phyloP scores from a whole-genome alignment of 2,797 vertebrate genomes.

The Varecia variegata region DNA sequence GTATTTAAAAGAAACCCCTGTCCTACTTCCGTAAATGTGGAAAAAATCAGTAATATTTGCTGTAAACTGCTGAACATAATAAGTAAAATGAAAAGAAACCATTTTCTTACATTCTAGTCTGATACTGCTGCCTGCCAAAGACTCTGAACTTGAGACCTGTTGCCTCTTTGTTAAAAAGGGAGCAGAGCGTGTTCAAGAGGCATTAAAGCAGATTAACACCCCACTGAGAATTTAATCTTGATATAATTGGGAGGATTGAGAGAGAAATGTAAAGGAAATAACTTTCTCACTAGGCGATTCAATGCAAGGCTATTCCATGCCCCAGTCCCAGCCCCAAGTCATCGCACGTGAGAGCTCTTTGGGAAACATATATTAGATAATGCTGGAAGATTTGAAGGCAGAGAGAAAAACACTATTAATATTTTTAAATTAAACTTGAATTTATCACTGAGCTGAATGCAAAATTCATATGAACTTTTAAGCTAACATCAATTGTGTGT shows the following conservation, averaged over 20 bases:
- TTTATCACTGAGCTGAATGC: background rate
- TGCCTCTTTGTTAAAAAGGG: background rate
- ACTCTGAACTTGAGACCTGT: background rate
- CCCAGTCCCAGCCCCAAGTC: too few species aligned
- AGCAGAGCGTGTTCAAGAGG: background rate
- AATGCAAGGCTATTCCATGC: background rate
- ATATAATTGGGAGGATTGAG: background rate
- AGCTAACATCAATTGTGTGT: background rate
- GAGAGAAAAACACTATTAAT: background rate
- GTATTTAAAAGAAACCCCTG: background rate
- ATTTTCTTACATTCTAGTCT: background rate
- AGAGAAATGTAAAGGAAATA: background rate
- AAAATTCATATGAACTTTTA: background rate
- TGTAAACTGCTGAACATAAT: background rate
- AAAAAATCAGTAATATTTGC: background rate
- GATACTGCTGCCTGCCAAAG: background rate
- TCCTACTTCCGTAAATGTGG: background rate
- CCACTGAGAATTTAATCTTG: background rate
- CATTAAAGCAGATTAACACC: background rate
- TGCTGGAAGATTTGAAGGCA: background rate
- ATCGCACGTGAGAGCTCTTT: background rate
- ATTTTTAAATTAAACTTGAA: background rate
- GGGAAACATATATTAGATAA: background rate
- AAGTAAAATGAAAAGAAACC: background rate
- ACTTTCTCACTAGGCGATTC: background rate